Base-by-base conservation (phyloP, 1,140 invertebrate species). In the Drosophila pallidifrons region DNA sequence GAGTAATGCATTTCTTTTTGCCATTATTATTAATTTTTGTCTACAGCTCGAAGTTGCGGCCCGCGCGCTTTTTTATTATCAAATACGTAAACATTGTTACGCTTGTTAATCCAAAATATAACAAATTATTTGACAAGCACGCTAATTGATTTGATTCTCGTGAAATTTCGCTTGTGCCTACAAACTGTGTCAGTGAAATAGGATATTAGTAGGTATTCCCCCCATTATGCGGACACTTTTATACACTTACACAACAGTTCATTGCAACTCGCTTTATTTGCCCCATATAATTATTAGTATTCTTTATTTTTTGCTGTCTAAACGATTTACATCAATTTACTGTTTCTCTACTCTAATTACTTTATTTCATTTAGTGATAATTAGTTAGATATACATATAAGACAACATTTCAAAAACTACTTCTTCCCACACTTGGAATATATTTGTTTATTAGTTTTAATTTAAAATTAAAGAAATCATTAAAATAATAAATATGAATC, bases 71-170 rank as follows among this genome's bases (percentile, higher is more conserved):
- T 69, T 75, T 6, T 10, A 38, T 38, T 75, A 75, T 76, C 74
- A 32, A 51, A 65, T 28, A 57, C 45, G 73, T 70, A 82, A 79
- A 75, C 71, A 71, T 77, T 86, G 78, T 55, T 25, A 69, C 54
- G 61, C 49, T 76, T 76, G 58, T 63, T 89, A 89, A 89, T 89
- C 85, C 85, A 81, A 81, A 85, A 77, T 74, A 74, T 66, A 89
- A 89, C 81, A 89, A 79, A 75, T 63, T 66, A 81, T 74, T 85
- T 89, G 85, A 89, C 85, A 89, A 85, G 85, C 67, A 30, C 35
- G 63, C 60, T 89, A 89, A 89, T 89, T 89, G 85, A 89, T 89
- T 89, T 85, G 65, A 74, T 89, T 89, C 78, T 89, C 77, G 81
- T 85, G 83, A 43, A 81, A 60, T 59, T 55, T 54, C 13, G 15